phyloP scores from a whole-genome alignment of 30 jellyfish, hydroid and myxozoan species.

The Haliclystus octoradiatus region DNA sequence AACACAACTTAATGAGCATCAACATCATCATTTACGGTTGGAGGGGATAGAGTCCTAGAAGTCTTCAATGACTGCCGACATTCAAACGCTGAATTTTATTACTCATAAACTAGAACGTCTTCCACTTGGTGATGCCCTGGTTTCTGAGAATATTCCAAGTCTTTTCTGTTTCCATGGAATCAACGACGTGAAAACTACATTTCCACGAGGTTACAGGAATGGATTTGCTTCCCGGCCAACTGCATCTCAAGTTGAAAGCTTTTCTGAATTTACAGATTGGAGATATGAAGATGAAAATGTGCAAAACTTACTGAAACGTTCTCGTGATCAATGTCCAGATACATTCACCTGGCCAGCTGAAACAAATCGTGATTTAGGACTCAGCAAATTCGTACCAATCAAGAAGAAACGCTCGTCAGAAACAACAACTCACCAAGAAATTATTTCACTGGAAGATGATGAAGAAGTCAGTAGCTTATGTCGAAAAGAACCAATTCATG shows the following conservation, averaged over 20 bases:
- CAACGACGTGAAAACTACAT: background rate
- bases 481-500: background rate
- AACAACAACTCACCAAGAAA: background rate
- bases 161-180: background rate
- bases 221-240: background rate
- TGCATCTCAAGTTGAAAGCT: background rate
- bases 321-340: background rate
- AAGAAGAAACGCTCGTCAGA: conserved; percentile 1
- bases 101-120: conserved; percentile 11
- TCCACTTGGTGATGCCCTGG: conserved; percentile 5
- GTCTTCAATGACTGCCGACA: conserved; percentile 24
- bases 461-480: background rate
- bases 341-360: background rate
- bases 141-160: background rate
- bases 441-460: background rate
- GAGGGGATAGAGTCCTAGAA: background rate
- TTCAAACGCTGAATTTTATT: conserved; percentile 8
- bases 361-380: background rate
- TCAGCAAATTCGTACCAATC: background rate
- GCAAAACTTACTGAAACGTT: background rate
- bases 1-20: too few species aligned
- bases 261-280: background rate
- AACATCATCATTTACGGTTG: background rate
- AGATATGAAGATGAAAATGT: background rate
- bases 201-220: background rate